A percentile compares a stretch with the other conserved stretches of the same genome.
Conservation (phyloP, 2,888 invertebrate genomes). For the Ametastegia equiseti region DNA sequence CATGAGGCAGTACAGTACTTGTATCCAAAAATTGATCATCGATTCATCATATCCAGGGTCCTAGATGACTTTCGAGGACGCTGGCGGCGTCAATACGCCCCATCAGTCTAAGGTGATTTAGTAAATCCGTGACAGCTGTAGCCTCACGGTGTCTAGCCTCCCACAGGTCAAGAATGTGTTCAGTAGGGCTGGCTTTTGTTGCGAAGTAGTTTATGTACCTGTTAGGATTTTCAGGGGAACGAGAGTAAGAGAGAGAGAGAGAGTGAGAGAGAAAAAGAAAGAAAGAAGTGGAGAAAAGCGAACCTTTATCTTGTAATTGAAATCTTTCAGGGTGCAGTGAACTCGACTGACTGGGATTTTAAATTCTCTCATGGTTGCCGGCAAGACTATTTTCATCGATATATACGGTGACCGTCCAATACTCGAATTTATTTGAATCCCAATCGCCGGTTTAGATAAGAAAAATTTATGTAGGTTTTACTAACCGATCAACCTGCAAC, state of each 20-base stretch:
- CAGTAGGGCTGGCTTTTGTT: conserved; percentile 95
- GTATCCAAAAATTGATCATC: conserved; percentile 10
- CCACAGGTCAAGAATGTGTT: conserved; percentile 95
- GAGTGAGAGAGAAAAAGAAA: background rate
- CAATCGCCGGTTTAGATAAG: background rate
- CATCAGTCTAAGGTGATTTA: conserved; percentile 90
- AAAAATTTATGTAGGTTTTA: background rate
- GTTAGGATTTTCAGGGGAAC: conserved; percentile 24
- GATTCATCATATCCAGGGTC: conserved; percentile 64
- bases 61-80: conserved; percentile 80
- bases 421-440: conserved; percentile 23
- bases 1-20: background rate
- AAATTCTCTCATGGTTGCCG: background rate
- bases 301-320: conserved; percentile 36
- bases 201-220: conserved; percentile 95
- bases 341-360: background rate
- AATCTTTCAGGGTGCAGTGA: conserved; percentile 24
- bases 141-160: conserved; percentile 91
- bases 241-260: background rate
- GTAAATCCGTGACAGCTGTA: conserved; percentile 87
- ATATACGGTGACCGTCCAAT: background rate
- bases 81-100: conserved; percentile 89
- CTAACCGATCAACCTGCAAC: conserved; percentile 86
- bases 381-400: background rate
- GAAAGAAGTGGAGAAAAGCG: background rate